Percentiles rank a stretch among this genome's conserved stretches.
phyloP scores from a whole-genome alignment of 2,888 invertebrate genomes.

The Himalopsyche japonica region DNA sequence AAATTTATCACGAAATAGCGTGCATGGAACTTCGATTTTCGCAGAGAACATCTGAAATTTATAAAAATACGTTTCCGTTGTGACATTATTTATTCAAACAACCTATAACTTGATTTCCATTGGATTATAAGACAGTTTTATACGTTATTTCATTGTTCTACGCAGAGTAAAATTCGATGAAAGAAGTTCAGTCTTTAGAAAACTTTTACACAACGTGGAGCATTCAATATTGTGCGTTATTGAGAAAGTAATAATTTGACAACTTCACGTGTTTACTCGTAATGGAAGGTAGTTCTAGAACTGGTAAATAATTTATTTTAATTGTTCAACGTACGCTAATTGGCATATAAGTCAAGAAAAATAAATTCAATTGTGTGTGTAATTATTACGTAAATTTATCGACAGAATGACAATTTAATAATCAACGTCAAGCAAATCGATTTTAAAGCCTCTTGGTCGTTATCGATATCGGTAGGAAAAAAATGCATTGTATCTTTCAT shows the following conservation, averaged over 20 bases:
- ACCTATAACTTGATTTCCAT: conserved; percentile 25
- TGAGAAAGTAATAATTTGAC: background rate
- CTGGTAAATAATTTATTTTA: background rate
- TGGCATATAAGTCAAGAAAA: too few species aligned
- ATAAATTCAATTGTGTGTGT: too few species aligned
- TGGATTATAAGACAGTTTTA: conserved; percentile 9
- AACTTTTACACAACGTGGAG: background rate
- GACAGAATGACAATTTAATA: too few species aligned
- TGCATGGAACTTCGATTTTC: background rate
- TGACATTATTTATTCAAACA: conserved; percentile 26
- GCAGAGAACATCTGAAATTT: conserved; percentile 14
- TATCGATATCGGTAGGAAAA: too few species aligned
- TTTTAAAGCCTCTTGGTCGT: too few species aligned
- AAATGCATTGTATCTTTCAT: too few species aligned
- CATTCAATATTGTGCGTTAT: background rate
- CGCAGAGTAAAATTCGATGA: background rate
- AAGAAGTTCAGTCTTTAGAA: background rate
- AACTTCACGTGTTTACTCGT: background rate
- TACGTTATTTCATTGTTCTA: background rate
- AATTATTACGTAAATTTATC: too few species aligned
- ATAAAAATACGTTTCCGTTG: conserved; percentile 25
- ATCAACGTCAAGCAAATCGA: too few species aligned
- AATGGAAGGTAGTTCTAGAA: background rate
- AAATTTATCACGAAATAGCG: background rate
- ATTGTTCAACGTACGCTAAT: background rate